Evolutionary conservation across 2,113 vertebrate species (phyloP).

Genomic region (Climacteris rufus): DNA sequence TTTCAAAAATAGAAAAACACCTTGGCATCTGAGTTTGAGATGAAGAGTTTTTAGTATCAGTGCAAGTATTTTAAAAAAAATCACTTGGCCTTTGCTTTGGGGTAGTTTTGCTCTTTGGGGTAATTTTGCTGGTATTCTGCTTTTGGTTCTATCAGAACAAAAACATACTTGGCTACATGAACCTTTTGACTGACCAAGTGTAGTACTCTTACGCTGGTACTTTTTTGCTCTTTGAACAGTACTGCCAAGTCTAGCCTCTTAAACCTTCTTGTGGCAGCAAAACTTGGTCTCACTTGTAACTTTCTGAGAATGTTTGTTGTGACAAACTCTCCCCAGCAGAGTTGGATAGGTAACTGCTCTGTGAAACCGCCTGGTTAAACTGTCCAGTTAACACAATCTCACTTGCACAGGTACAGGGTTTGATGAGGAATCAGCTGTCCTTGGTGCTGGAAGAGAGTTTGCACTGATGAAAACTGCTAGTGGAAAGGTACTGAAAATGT

Average conservation of each 20-base stretch:
- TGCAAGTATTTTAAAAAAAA: not conserved
- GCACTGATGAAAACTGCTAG: constrained; percentile 97
- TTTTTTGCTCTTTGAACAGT: not conserved
- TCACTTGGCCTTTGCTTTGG: not conserved
- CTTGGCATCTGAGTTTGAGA: not conserved
- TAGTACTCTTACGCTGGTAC: not conserved
- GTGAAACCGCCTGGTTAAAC: not conserved
- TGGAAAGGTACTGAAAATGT: constrained; percentile 85
- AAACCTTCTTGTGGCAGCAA: not conserved
- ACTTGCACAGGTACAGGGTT: constrained; percentile 88
- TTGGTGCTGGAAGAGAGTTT: constrained; percentile 97
- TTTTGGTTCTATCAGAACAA: not conserved
- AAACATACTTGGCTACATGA: not conserved
- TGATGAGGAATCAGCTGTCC: constrained; percentile 95
- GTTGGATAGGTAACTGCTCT: not conserved
- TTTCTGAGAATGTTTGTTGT: not conserved
- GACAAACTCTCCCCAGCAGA: not conserved
- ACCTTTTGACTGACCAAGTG: not conserved
- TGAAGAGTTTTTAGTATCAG: not conserved
- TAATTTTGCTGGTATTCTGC: too few species aligned
- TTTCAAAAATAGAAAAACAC: not conserved
- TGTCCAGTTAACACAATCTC: not conserved
- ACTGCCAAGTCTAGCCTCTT: not conserved
- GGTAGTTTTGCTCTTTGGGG: not conserved
- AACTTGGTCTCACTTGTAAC: not conserved